These are phyloP conservation scores for Drosophila incognita DNA, from an alignment of 2,888 invertebrate genomes.

Conservation along the genomic window DNA sequence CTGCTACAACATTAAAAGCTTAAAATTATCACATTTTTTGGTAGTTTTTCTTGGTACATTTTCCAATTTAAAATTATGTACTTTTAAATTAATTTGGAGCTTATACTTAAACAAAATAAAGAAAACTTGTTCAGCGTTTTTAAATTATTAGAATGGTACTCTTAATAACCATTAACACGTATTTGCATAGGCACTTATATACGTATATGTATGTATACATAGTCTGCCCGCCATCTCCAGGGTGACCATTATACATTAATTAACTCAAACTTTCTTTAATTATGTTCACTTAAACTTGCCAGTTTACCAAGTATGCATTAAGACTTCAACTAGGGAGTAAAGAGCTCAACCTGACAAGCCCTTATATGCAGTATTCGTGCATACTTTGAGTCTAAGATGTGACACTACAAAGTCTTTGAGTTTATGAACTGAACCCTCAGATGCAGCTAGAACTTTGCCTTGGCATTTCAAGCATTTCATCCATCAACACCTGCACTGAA, in stretches of 20 bases:
- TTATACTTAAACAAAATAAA: background rate
- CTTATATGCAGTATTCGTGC: background rate
- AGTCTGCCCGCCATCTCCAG: background rate
- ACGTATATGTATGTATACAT: background rate
- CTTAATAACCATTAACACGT: background rate
- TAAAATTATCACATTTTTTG: background rate
- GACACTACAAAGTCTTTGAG: background rate
- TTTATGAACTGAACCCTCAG: slow-evolving; percentile 14
- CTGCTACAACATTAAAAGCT: background rate
- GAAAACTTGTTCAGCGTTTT: background rate
- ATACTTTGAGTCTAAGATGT: slow-evolving; percentile 6
- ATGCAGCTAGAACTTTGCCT: slow-evolving; percentile 22
- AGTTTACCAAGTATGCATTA: slow-evolving; percentile 1
- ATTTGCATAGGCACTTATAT: background rate
- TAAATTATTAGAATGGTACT: background rate
- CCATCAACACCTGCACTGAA: slow-evolving; percentile 75
- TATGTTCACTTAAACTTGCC: slow-evolving; percentile 1
- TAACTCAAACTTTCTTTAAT: background rate
- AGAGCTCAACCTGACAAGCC: background rate
- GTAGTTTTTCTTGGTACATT: too few species aligned
- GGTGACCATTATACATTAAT: background rate
- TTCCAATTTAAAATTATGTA: background rate
- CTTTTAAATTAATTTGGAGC: background rate
- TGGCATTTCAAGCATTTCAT: slow-evolving; percentile 52
- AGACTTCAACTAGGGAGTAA: background rate